Evolutionary conservation across 2,888 invertebrate species (phyloP).

Genomic region (Mystacides longicornis): DNA sequence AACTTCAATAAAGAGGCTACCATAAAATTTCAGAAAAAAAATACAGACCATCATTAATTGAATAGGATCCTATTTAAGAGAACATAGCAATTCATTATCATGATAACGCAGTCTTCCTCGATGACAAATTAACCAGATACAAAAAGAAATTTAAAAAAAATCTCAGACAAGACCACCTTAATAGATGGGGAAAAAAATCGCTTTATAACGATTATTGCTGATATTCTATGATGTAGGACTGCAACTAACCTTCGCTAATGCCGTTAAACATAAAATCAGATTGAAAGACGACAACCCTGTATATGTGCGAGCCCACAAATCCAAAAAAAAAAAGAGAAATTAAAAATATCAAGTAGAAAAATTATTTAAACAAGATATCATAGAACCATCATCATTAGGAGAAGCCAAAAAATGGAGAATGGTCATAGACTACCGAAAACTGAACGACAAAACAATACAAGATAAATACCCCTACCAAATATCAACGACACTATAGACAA

Average conservation of each 20-base stretch:
- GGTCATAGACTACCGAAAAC: slow-evolving; percentile 33
- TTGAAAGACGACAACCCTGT: slow-evolving; percentile 26
- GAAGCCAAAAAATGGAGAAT: slow-evolving; percentile 29
- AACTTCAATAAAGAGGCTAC: not conserved
- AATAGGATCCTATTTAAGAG: not conserved
- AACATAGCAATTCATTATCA: not conserved
- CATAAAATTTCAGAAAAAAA: not conserved
- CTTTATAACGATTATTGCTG: slow-evolving; percentile 21
- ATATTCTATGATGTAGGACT: slow-evolving; percentile 28
- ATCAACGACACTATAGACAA: slow-evolving; percentile 22
- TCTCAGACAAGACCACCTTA: slow-evolving; percentile 24
- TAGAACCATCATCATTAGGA: slow-evolving; percentile 23
- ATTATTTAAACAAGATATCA: slow-evolving; percentile 25
- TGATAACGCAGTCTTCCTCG: not conserved
- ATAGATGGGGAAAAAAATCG: slow-evolving; percentile 25
- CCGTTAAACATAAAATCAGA: slow-evolving; percentile 27
- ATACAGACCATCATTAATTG: not conserved
- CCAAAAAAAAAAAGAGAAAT: too few relatives aligned
- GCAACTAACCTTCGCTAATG: slow-evolving; percentile 26
- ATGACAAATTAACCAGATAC: not conserved
- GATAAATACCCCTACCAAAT: slow-evolving; percentile 28
- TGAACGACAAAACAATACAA: slow-evolving; percentile 33
- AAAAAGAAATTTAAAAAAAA: not conserved
- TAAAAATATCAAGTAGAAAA: slow-evolving; percentile 28
- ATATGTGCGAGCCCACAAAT: slow-evolving; percentile 27